These are phyloP conservation scores for Hedya salicella DNA, from an alignment of 2,888 invertebrate genomes.

Conservation along the genomic window DNA sequence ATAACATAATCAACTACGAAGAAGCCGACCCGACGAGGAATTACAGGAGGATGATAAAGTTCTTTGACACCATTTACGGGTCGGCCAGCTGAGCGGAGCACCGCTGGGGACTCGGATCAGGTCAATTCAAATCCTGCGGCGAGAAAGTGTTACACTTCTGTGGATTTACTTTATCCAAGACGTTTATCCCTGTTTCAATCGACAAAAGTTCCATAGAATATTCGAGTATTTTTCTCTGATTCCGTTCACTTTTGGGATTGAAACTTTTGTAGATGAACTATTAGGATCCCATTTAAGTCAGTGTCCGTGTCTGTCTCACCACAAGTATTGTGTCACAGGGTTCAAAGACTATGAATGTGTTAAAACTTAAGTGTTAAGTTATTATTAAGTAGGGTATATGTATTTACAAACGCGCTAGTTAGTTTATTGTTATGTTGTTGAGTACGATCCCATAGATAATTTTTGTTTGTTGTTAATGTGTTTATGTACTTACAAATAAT, in stretches of 20 bases:
- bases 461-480: too few relatives aligned
- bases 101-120: too few relatives aligned
- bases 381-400: conserved; percentile 15
- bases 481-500: too few relatives aligned
- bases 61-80: conserved; percentile 57
- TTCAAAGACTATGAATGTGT: background rate
- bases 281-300: too few relatives aligned
- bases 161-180: too few relatives aligned
- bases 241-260: too few relatives aligned
- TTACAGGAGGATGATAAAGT: conserved; percentile 56
- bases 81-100: conserved; percentile 7
- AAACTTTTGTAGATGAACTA: too few relatives aligned
- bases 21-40: conserved; percentile 49
- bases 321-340: conserved; percentile 11
- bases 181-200: too few relatives aligned
- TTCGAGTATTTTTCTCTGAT: too few relatives aligned
- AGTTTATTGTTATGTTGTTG: conserved; percentile 1
- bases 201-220: too few relatives aligned
- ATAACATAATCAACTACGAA: conserved; percentile 57
- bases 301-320: conserved; percentile 6
- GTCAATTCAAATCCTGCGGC: too few relatives aligned
- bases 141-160: too few relatives aligned
- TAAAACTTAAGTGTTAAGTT: conserved; percentile 18
- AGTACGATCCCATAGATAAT: background rate
- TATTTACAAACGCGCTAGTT: conserved; percentile 22